These are phyloP conservation scores for Pseudomyrmex pallidus DNA, from an alignment of 1,140 invertebrate genomes.

Conservation along the genomic window DNA sequence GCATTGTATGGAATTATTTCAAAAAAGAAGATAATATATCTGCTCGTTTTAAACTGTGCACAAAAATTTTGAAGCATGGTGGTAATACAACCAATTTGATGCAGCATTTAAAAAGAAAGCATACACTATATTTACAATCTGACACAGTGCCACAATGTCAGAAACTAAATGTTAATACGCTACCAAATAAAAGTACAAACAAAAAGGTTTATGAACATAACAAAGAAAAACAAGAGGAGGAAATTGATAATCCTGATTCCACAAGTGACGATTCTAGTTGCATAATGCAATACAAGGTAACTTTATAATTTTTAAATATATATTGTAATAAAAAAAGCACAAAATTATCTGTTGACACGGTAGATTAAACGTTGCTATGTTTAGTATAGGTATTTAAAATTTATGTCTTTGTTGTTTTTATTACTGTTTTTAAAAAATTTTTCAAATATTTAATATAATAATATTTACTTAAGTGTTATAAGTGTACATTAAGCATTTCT, in stretches of 20 bases:
- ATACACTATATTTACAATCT: not conserved
- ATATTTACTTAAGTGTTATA: too few species aligned
- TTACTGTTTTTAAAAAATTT: too few species aligned
- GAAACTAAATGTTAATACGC: not conserved
- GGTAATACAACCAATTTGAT: slow-evolving; percentile 14
- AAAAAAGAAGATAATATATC: not conserved
- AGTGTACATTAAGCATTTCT: too few species aligned
- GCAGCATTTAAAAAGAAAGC: slow-evolving; percentile 1
- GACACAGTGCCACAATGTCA: not conserved
- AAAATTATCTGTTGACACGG: too few species aligned
- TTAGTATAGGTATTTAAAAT: too few species aligned
- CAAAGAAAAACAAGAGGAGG: not conserved
- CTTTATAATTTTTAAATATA: too few species aligned
- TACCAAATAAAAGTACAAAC: not conserved
- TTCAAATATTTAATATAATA: too few species aligned
- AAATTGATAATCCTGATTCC: not conserved
- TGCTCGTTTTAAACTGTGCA: not conserved
- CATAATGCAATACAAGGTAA: not conserved
- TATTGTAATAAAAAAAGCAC: too few species aligned
- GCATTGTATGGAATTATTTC: not conserved
- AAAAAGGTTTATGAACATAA: not conserved
- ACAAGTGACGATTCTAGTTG: not conserved
- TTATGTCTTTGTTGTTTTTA: too few species aligned
- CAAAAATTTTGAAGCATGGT: slow-evolving; percentile 1
- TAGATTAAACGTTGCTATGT: too few species aligned